Evolutionary conservation across 2,113 vertebrate species (phyloP), one percentile per base, ranked within the genome.

Genomic region (Camelus bactrianus): DNA sequence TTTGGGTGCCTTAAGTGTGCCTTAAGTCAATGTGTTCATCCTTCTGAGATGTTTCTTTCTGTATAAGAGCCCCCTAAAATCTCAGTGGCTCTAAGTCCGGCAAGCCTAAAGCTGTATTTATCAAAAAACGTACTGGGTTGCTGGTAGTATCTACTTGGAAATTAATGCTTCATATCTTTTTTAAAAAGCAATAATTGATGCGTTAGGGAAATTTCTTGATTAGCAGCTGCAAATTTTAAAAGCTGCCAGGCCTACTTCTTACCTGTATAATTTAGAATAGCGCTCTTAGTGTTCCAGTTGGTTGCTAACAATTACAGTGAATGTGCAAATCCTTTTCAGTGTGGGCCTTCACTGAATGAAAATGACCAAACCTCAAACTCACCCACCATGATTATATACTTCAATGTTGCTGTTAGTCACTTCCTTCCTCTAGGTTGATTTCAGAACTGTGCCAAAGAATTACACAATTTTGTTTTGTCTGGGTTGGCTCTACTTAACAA

Each of bases 181-280:
- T 81, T 20, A 19, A 42, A 26, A 75, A 93, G 64, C 46, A 92
- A 6, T 94, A 73, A 83, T 42, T 94, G 32, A 19, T 93, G 26
- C 14, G 62, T 89, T 89, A 58, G 8, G 32, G 30, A 46, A 32
- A 14, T 67, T 72, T 64, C 91, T 76, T 62, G 38, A 54, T 81
- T 94, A 75, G 65, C 38, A 54, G 22, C 85, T 97, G 32, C 22
- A 95, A 52, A 94, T 70, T 94, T 93, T 75, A 81, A 82, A 88
- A 91, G 76, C 72, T 69, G 67, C 76, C 62, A 19, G 12, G 48
- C 52, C 96, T 91, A 26, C 2, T 42, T 91, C 73, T 70, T 91
- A 46, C 56, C 84, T 87, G 15, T 85, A 26, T 91, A 50, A 69
- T 88, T 82, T 62, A 76, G 75, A 17, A 32, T 11, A 28, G 84